phyloP scores from a whole-genome alignment of 2,888 invertebrate genomes.

The Prenolepis imparis region DNA sequence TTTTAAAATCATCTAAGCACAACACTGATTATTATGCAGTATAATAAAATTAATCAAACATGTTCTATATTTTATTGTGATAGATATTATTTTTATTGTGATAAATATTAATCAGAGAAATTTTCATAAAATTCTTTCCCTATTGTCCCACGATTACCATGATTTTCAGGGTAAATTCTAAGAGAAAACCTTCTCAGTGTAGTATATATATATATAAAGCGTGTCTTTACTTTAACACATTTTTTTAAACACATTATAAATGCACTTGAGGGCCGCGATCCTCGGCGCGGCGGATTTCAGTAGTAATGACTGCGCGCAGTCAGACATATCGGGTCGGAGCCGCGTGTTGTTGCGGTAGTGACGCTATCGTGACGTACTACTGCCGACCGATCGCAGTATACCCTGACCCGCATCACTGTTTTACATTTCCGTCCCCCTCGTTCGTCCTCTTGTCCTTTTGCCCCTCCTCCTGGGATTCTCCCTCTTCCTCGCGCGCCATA shows the following conservation, averaged over 20 bases:
- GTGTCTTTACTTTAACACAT: too few relatives aligned
- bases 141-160: too few relatives aligned
- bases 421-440: constrained; percentile 44
- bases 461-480: background rate
- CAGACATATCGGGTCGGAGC: constrained; percentile 72
- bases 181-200: too few relatives aligned
- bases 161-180: too few relatives aligned
- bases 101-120: too few relatives aligned
- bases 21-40: too few relatives aligned
- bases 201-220: too few relatives aligned
- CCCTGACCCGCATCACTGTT: constrained; percentile 53
- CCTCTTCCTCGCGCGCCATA: constrained; percentile 3
- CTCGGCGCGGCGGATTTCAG: constrained; percentile 67
- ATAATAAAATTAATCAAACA: too few relatives aligned
- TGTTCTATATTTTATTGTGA: too few relatives aligned
- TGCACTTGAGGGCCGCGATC: background rate
- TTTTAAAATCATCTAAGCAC: too few relatives aligned
- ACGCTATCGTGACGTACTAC: constrained; percentile 78
- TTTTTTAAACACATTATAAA: background rate
- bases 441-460: constrained; percentile 1
- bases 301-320: constrained; percentile 75
- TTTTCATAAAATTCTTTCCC: too few relatives aligned
- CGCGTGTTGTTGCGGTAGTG: constrained; percentile 71
- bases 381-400: constrained; percentile 57
- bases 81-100: too few relatives aligned